Base-by-base conservation (phyloP, 92 coral and sea anemone species). In the Ricordea florida region DNA sequence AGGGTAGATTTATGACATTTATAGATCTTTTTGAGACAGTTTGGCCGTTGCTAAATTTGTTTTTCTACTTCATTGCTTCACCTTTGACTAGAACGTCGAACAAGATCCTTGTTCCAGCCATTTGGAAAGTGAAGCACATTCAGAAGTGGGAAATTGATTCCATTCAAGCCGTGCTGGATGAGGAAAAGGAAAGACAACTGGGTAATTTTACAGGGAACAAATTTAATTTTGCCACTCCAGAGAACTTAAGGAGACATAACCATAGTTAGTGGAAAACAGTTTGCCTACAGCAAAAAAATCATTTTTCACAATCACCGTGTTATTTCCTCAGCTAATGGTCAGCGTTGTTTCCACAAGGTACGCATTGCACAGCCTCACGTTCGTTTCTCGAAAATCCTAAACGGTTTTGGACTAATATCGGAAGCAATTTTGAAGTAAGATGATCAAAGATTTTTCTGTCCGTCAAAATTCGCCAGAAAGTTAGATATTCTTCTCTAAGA, bases 81-180 rank as follows among this genome's bases (percentile, higher is more conserved):
- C 52, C 43, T 15, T n/a, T 37, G n/a, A 30, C 2, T 66, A 94
- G 98, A 27, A 62, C 74, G 41, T 82, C 66, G 15, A 67, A 92
- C 28, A 73, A 72, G 13, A 57, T 13, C 30, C 36, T 94, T 4
- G 89, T 88, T 9, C 87, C 94, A 0, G 85, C 84, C 1, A 85
- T 94, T 1, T 74, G 89, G 79, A 81, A 85, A 29, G 79, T 78
- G 51, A 66, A 60, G 16, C 69, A 52, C 5, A 74, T 94, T 8
- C 80, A 64, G 16, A 76, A 62, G 23, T 94, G 98, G 98, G 98
- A 94, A 46, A 87, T 94, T 17, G 97, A 91, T 42, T 86, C 97
- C 25, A 67, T 81, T n/a, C 88, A 88, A 76, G 89, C 85, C 11
- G 87, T 94, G 27, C 79, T 92, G n/a, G 88, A 81, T 6, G 98